Evolutionary conservation across 1,140 invertebrate genomes (phyloP).

Genomic region (Oncopeltus fasciatus): DNA sequence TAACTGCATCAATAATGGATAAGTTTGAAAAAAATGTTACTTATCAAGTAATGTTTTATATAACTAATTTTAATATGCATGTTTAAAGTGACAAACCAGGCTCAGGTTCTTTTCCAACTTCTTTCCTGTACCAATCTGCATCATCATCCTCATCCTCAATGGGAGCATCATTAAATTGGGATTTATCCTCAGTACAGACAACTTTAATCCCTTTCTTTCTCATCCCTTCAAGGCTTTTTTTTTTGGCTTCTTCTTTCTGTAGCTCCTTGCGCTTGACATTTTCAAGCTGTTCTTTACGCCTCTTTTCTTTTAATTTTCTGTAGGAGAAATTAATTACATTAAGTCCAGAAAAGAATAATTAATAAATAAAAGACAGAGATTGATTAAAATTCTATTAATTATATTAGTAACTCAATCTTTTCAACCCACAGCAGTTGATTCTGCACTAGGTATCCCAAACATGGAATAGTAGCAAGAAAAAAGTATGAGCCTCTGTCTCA

Average conservation of each 20-base stretch:
- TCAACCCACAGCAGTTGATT: background rate
- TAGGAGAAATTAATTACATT: too few relatives aligned
- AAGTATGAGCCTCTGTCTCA: too few relatives aligned
- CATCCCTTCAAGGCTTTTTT: conserved; percentile 31
- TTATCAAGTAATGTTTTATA: too few relatives aligned
- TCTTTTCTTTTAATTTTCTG: conserved; percentile 56
- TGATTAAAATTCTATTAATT: too few relatives aligned
- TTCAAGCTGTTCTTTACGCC: conserved; percentile 49
- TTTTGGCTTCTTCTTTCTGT: conserved; percentile 28
- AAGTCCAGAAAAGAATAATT: too few relatives aligned
- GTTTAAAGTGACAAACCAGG: conserved; percentile 44
- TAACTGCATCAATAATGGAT: too few relatives aligned
- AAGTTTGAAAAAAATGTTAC: too few relatives aligned
- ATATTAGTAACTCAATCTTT: too few relatives aligned
- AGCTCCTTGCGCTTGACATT: conserved; percentile 50
- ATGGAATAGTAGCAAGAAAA: too few relatives aligned
- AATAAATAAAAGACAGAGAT: too few relatives aligned
- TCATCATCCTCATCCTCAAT: conserved; percentile 49
- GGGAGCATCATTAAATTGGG: conserved; percentile 4
- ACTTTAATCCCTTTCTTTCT: conserved; percentile 31
- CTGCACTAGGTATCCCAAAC: background rate
- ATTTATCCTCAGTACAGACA: conserved; percentile 31
- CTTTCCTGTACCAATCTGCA: conserved; percentile 65
- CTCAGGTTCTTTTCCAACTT: conserved; percentile 76
- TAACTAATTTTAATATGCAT: too few relatives aligned